These are phyloP conservation scores for Mactra quadrangularis DNA, from an alignment of 1,140 invertebrate genomes.

Conservation along the genomic window DNA sequence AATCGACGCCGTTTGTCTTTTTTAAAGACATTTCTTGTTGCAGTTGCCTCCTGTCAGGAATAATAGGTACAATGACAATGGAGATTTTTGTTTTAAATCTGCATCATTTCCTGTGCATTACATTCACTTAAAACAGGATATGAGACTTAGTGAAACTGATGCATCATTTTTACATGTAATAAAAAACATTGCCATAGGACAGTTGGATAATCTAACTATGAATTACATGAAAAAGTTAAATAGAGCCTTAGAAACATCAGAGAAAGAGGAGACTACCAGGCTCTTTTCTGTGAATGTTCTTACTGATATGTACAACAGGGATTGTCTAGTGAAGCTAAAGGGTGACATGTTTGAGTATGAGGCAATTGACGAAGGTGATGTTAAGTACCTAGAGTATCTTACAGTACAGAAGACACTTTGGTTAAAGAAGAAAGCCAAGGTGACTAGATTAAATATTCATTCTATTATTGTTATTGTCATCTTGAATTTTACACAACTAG, in stretches of 20 bases:
- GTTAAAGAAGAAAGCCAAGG: constrained; percentile 48
- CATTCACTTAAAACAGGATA: background rate
- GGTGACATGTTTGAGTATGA: constrained; percentile 40
- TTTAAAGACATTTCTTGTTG: no score
- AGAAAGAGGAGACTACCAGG: background rate
- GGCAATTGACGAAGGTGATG: constrained; percentile 20
- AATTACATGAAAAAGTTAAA: constrained; percentile 3
- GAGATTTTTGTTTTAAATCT: constrained; percentile 41
- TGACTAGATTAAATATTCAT: background rate
- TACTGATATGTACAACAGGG: constrained; percentile 37
- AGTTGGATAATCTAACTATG: background rate
- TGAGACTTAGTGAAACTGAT: constrained; percentile 39
- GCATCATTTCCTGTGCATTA: constrained; percentile 19
- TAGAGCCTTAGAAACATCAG: constrained; percentile 6
- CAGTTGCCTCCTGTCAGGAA: constrained; percentile 46
- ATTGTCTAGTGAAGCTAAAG: constrained; percentile 31
- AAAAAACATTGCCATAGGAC: constrained; percentile 15
- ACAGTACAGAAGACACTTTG: constrained; percentile 43
- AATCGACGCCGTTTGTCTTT: no score
- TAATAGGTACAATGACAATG: constrained; percentile 25
- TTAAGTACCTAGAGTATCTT: background rate
- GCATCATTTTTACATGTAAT: background rate
- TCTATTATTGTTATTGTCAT: background rate
- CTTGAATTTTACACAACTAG: background rate
- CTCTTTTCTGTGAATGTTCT: constrained; percentile 37